Evolutionary conservation across 2,797 vertebrate genomes (phyloP).

Genomic region (Apogon hyalosoma): DNA sequence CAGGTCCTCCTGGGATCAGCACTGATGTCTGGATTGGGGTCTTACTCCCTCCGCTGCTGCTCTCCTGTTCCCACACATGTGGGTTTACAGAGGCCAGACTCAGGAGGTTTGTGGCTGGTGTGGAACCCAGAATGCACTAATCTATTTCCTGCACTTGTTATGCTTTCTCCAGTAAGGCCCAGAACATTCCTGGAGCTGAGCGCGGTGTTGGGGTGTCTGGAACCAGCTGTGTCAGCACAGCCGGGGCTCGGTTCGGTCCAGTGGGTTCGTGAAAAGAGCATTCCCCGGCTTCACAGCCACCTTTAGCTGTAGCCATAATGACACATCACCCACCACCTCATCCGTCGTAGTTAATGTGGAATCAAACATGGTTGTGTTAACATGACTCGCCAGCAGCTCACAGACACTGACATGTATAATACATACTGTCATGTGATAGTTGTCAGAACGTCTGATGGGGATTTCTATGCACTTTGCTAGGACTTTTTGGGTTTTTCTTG

Average conservation of each 20-base stretch:
- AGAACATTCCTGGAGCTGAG: slow-evolving; percentile 80
- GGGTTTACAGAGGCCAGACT: slow-evolving; percentile 73
- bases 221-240: slow-evolving; percentile 91
- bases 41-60: slow-evolving; percentile 29
- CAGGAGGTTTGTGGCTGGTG: slow-evolving; percentile 75
- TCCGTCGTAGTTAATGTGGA: slow-evolving; percentile 57
- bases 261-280: slow-evolving; percentile 45
- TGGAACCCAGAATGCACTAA: slow-evolving; percentile 87
- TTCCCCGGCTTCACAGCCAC: slow-evolving; percentile 27
- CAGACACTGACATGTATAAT: slow-evolving; percentile 51
- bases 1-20: slow-evolving; percentile 44
- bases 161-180: slow-evolving; percentile 89
- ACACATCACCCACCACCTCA: slow-evolving; percentile 58
- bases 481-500: slow-evolving; percentile 47
- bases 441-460: slow-evolving; percentile 48
- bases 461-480: slow-evolving; percentile 58
- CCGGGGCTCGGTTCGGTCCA: slow-evolving; percentile 52
- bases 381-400: slow-evolving; percentile 28
- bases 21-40: slow-evolving; percentile 46
- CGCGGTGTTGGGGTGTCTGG: slow-evolving; percentile 67
- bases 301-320: slow-evolving; percentile 37
- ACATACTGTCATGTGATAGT: slow-evolving; percentile 50
- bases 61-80: slow-evolving; percentile 81
- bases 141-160: slow-evolving; percentile 96
- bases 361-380: slow-evolving; percentile 43